Base-by-base conservation (phyloP, 2,797 vertebrate species). In the Coilia nasus region DNA sequence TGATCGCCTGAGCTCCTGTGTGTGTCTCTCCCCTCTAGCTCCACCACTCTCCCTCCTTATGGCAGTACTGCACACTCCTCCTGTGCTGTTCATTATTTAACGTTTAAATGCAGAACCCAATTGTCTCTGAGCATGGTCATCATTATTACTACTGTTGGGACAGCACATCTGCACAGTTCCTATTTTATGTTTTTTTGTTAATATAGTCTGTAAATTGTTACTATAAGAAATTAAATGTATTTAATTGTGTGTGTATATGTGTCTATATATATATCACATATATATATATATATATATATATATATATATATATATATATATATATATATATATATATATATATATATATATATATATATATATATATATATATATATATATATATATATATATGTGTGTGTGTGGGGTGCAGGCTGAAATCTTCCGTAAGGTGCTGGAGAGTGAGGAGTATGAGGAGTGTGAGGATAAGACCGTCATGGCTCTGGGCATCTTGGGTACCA, bases 391-490 rank as follows among this genome's bases (percentile, higher is more conserved):
- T 56, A 9, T 62, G 46, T 82, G 83, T 80, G 7, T 14, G 6
- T 84, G 0, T 71, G 31, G 14, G 46, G 35, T 44, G 46, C 88
- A 99, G 98, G 97, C 98, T 6, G 98, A 98, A 93, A 99, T 99
- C 93, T 99, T 99, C 92, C 97, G 95, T 83, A 97, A 97, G 90
- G 97, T 99, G 75, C 97, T 99, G 85, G 97, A 99, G 90, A 99
- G 97, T 86, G 98, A 99, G 67, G 98, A 98, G 86, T 98, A 99
- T 47, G 98, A 99, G 87, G 98, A 98, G 92, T 96, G 97, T 0
- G 98, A 99, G 86, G 98, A 99, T 91, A 99, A 99, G 94, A 98
- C 98, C 0, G 97, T 99, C 83, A 99, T 98, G 97, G 98, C 98
- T 6, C 97, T 99, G 91, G 98, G 97, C 14, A 96, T 99, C 89